These are phyloP conservation scores for Shargacucullia verbasci DNA, from an alignment of 2,888 invertebrate species.

Conservation along the genomic window DNA sequence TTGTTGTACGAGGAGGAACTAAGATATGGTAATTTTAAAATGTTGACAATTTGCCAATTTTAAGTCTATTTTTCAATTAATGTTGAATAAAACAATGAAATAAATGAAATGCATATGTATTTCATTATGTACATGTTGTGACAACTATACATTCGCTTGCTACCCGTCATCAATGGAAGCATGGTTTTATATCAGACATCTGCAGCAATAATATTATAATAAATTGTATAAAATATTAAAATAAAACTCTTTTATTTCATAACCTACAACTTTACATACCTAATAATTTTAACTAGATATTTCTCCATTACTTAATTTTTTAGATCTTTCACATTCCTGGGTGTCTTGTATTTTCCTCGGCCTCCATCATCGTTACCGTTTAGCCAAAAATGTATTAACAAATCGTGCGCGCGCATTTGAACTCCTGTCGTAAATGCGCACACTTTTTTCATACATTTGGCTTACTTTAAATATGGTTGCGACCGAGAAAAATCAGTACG, in stretches of 20 bases:
- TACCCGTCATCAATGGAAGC: constrained; percentile 54
- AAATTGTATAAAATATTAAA: constrained; percentile 70
- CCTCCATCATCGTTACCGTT: no score
- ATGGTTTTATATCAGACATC: constrained; percentile 53
- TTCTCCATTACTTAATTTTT: background rate
- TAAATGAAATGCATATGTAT: constrained; percentile 54
- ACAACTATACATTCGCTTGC: constrained; percentile 40
- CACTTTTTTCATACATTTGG: no score
- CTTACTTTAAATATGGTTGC: no score
- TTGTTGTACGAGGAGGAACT: constrained; percentile 8
- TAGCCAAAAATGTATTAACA: no score
- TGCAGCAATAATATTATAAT: constrained; percentile 56
- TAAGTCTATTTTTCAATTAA: constrained; percentile 32
- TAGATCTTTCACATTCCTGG: constrained; percentile 15
- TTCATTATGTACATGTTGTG: constrained; percentile 42
- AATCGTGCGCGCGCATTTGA: no score
- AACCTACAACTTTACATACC: constrained; percentile 50
- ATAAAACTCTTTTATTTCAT: constrained; percentile 62
- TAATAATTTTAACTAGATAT: constrained; percentile 20
- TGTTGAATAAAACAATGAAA: constrained; percentile 45
- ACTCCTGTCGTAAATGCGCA: no score
- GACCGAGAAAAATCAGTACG: no score
- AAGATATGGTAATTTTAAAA: constrained; percentile 16
- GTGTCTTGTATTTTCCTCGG: no score
- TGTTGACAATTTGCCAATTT: constrained; percentile 20